These are phyloP conservation scores for Oreonectes daqikongensis DNA, from an alignment of 2,797 vertebrate species.

Conservation along the genomic window DNA sequence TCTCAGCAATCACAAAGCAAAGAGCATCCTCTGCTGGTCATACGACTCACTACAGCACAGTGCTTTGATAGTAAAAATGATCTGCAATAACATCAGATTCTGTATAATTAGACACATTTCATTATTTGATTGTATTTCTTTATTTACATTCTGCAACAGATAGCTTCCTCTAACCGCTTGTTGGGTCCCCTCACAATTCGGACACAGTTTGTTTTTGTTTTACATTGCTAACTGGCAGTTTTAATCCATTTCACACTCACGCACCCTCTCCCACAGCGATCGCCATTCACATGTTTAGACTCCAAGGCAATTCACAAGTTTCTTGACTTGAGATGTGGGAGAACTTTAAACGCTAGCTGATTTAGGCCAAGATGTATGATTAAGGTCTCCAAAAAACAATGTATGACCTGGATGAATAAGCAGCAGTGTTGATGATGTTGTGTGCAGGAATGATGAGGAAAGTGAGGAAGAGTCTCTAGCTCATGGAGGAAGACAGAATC, in stretches of 20 bases:
- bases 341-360: background rate
- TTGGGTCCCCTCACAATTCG: background rate
- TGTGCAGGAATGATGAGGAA: slow-evolving; percentile 85
- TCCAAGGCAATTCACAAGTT: slow-evolving; percentile 6
- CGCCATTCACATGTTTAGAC: background rate
- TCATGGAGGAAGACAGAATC: slow-evolving; percentile 87
- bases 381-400: background rate
- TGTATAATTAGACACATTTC: background rate
- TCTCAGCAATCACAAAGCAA: background rate
- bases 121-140: background rate
- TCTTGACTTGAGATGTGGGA: background rate
- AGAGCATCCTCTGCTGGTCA: slow-evolving; percentile 65
- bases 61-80: background rate
- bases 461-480: slow-evolving; percentile 89
- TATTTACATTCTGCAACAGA: background rate
- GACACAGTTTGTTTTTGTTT: background rate
- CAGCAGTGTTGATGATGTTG: background rate
- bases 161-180: background rate
- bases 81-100: background rate
- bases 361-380: background rate
- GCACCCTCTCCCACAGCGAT: background rate
- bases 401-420: background rate
- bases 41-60: too few relatives aligned
- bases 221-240: slow-evolving; percentile 3
- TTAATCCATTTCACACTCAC: slow-evolving; percentile 11